These are phyloP conservation scores for Latrodectus geometricus DNA, from an alignment of 1,140 invertebrate species.

Conservation along the genomic window DNA sequence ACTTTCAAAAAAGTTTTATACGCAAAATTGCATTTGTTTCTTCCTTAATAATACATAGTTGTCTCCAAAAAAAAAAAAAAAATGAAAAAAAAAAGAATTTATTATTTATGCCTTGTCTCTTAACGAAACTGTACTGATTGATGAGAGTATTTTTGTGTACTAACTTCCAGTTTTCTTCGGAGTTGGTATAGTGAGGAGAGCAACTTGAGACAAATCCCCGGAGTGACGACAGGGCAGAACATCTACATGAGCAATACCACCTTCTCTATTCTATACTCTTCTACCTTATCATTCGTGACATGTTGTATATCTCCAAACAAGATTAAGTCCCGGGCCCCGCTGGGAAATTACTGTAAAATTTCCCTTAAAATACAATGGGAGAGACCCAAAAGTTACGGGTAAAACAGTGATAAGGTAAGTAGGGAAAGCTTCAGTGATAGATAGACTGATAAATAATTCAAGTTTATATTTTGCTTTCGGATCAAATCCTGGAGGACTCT, in stretches of 20 bases:
- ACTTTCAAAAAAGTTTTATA: constrained; percentile 26
- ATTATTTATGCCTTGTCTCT: constrained; percentile 53
- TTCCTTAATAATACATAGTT: constrained; percentile 24
- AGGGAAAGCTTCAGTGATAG: constrained; percentile 47
- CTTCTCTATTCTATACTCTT: background rate
- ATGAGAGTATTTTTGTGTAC: constrained; percentile 37
- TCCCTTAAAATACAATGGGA: constrained; percentile 54
- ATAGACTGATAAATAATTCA: constrained; percentile 59
- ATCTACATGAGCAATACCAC: constrained; percentile 35
- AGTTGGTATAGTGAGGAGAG: background rate
- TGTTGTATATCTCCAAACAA: constrained; percentile 57
- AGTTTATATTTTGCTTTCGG: constrained; percentile 49
- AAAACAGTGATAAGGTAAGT: constrained; percentile 51
- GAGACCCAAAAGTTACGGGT: constrained; percentile 44
- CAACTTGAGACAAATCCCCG: constrained; percentile 30
- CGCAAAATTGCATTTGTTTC: constrained; percentile 48
- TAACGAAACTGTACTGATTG: constrained; percentile 50
- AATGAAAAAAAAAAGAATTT: no score
- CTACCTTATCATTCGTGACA: constrained; percentile 43
- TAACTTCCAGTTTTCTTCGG: constrained; percentile 29
- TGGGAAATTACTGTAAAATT: constrained; percentile 59
- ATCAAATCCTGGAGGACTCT: constrained; percentile 4
- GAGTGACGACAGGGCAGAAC: constrained; percentile 27
- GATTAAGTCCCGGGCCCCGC: constrained; percentile 35
- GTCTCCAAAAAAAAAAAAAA: constrained; percentile 32